These are phyloP conservation scores for Sclerurus mexicanus DNA, from an alignment of 2,113 vertebrate species.

Conservation along the genomic window DNA sequence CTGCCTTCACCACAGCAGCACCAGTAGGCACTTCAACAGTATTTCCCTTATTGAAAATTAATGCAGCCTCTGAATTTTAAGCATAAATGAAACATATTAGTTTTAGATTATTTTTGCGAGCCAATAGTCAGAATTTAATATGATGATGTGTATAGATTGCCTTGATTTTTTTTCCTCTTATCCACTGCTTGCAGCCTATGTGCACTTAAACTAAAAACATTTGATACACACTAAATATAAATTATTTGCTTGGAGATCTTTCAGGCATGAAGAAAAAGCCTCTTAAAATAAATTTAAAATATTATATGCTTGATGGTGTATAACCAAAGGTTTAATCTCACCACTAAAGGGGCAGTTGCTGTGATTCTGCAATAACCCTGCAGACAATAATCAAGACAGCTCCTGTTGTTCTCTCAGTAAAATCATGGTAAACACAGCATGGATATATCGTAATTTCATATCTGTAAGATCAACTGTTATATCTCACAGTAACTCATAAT, in stretches of 20 bases:
- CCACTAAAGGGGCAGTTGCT: constrained; percentile 74
- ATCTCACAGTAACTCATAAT: constrained; percentile 69
- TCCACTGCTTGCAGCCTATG: constrained; percentile 71
- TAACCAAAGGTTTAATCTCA: constrained; percentile 80
- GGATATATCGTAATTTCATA: constrained; percentile 75
- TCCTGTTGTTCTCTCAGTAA: constrained; percentile 76
- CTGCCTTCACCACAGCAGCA: constrained; percentile 30
- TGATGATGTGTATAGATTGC: constrained; percentile 68
- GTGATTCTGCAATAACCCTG: constrained; percentile 76
- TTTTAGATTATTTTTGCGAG: constrained; percentile 68
- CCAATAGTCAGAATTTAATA: constrained; percentile 74
- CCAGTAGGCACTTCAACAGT: constrained; percentile 40
- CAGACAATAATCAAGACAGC: constrained; percentile 78
- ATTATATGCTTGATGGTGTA: constrained; percentile 81
- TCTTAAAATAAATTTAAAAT: constrained; percentile 84
- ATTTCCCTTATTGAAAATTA: constrained; percentile 71
- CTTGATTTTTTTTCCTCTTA: constrained; percentile 66
- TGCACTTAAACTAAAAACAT: constrained; percentile 76
- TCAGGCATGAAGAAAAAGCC: constrained; percentile 80
- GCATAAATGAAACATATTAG: constrained; percentile 68
- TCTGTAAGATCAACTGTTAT: constrained; percentile 71
- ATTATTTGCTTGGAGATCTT: constrained; percentile 77
- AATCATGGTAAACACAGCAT: constrained; percentile 77
- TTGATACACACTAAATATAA: constrained; percentile 76
- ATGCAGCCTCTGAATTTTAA: constrained; percentile 71